Evolutionary conservation across 2,888 invertebrate species (phyloP).

Genomic region (Epicampocera succincta): DNA sequence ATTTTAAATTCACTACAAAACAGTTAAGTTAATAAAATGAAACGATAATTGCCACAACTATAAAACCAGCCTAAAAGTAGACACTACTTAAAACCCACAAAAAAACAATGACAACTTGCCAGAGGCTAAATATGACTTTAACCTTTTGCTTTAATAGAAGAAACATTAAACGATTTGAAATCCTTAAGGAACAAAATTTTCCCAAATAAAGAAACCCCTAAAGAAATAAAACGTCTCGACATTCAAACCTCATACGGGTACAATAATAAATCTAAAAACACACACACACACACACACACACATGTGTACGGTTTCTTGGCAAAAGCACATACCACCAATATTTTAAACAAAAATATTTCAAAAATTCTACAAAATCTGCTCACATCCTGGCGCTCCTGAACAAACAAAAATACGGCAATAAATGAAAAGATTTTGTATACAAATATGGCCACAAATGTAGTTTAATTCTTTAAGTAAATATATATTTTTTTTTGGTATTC

Average conservation of each 20-base stretch:
- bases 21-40: constrained; percentile 55
- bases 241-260: constrained; percentile 38
- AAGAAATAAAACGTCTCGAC: constrained; percentile 64
- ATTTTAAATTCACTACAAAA: no score
- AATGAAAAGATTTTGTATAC: constrained; percentile 37
- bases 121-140: constrained; percentile 49
- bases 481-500: constrained; percentile 25
- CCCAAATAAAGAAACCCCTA: constrained; percentile 8
- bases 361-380: constrained; percentile 45
- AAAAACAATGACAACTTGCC: constrained; percentile 39
- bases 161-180: constrained; percentile 3
- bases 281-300: no score
- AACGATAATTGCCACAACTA: constrained; percentile 69
- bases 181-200: constrained; percentile 44
- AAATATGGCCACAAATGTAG: constrained; percentile 61
- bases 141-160: constrained; percentile 8
- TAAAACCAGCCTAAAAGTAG: constrained; percentile 34
- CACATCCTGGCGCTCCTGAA: constrained; percentile 10
- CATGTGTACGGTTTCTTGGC: constrained; percentile 28
- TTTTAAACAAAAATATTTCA: constrained; percentile 56
- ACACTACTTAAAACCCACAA: constrained; percentile 38
- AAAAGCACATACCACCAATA: background rate
- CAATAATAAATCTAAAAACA: constrained; percentile 60
- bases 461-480: constrained; percentile 70
- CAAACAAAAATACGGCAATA: constrained; percentile 6